These are phyloP conservation scores for Micrasema longulum DNA, from an alignment of 1,140 invertebrate species.

Conservation along the genomic window DNA sequence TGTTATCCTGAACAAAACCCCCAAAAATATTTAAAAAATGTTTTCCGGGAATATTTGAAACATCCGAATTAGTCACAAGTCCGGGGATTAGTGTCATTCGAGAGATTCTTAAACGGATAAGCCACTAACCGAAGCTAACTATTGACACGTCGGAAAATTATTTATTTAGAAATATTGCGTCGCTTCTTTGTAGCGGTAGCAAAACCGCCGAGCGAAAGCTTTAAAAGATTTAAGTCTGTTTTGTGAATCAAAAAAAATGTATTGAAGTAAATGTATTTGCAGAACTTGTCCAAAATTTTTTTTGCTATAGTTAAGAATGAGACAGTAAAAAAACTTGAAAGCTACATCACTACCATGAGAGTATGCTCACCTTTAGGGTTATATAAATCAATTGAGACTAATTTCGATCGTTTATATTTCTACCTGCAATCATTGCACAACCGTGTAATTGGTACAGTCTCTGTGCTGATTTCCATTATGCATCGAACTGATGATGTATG, in stretches of 20 bases:
- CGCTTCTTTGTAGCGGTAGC: conserved; percentile 24
- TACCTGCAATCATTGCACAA: no score
- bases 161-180: conserved; percentile 26
- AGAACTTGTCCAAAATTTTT: no score
- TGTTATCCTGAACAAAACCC: conserved; percentile 3
- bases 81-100: conserved; percentile 43
- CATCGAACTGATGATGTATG: no score
- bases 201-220: conserved; percentile 1
- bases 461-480: no score
- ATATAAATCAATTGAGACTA: conserved; percentile 14
- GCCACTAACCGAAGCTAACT: conserved; percentile 41
- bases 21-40: conserved; percentile 12
- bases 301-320: no score
- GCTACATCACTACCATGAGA: conserved; percentile 4
- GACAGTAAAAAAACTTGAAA: no score
- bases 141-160: conserved; percentile 40
- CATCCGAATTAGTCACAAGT: conserved; percentile 39
- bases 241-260: no score
- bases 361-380: conserved; percentile 11
- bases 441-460: no score
- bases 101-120: conserved; percentile 27
- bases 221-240: background rate
- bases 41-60: conserved; percentile 28
- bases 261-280: background rate
- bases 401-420: conserved; percentile 3